Conservation (phyloP, 2,888 invertebrate species). For the Cryptus viduatorius region DNA sequence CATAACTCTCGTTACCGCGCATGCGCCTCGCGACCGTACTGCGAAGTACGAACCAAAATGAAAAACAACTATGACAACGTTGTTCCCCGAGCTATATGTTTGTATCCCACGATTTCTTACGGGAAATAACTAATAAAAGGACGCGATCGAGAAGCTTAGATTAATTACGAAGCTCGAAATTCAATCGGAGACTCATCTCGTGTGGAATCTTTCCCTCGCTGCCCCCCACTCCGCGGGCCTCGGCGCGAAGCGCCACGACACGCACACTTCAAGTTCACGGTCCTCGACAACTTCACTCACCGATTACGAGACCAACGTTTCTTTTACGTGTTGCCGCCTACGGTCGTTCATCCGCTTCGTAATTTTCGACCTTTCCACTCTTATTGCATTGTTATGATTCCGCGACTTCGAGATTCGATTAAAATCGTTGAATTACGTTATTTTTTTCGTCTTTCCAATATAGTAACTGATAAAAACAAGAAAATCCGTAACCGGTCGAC, state of each 20-base stretch:
- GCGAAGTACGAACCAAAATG: not conserved
- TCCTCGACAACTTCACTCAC: constrained; percentile 14
- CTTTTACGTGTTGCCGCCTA: constrained; percentile 6
- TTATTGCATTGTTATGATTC: not conserved
- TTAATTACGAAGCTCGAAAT: constrained; percentile 46
- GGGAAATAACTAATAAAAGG: not conserved
- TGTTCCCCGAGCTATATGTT: constrained; percentile 18
- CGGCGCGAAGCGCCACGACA: constrained; percentile 13
- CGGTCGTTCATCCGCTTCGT: not conserved
- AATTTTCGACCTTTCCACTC: not conserved
- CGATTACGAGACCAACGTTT: constrained; percentile 10
- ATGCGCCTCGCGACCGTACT: constrained; percentile 23
- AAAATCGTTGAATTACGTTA: too few species aligned
- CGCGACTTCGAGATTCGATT: too few species aligned
- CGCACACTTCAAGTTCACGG: constrained; percentile 47
- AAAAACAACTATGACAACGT: constrained; percentile 23
- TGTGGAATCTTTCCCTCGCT: constrained; percentile 22
- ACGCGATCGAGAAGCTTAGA: constrained; percentile 18
- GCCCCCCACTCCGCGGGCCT: not conserved
- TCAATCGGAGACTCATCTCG: constrained; percentile 42
- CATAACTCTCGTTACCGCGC: constrained; percentile 43
- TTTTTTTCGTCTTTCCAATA: too few species aligned
- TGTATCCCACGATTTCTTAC: not conserved
- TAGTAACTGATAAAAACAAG: too few species aligned
- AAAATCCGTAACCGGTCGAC: too few species aligned